Base-by-base conservation (phyloP, 2,888 invertebrate species). In the Cordilura impudica region DNA sequence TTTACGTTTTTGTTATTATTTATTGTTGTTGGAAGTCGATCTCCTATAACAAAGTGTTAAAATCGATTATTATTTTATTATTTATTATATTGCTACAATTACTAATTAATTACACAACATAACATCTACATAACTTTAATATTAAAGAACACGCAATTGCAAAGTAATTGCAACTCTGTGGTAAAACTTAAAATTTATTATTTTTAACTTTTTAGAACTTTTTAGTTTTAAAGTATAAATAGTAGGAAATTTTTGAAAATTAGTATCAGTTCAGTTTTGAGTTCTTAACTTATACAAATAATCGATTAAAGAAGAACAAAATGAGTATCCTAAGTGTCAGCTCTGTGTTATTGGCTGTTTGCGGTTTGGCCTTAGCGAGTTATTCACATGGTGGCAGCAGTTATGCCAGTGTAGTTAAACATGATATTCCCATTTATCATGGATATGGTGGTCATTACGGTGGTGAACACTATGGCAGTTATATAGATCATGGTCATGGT, bases 351-450 rank as follows among this genome's bases (percentile, higher is more conserved):
- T 51, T 75, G 63, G 71, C 66, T 35, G 54, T 66, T 31, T 47
- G 65, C 16, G 56, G 75, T 51, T 53, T 75, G 7, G 56, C 56
- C 16, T 63, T 75, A 63, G 71, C 67, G 4, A 21, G 79, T 29
- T 79, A 79, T 51, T 14, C 51, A 23, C 86, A 85, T 14, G 82
- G 84, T 26, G 85, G 85, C 6, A 85, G 82, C 58, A 87, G 87
- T 67, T 88, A 86, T 80, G 84, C 85, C 5, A 84, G 85, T 56
- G 43, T 88, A 43, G 86, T 86, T 31, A 87, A 87, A 61, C 87
- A 88, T 66, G 88, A 88, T 58, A 81, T 71, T 26, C 85, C 85
- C n/a, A 74, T 70, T 1, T 83, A 86, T 63, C 45, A 53, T 29
- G 81, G 66, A 12, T 53, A 83, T 29, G 63, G 69, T 53, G 75